Base-by-base conservation (phyloP, 2,888 invertebrate species). In the Cerastoderma edule region DNA sequence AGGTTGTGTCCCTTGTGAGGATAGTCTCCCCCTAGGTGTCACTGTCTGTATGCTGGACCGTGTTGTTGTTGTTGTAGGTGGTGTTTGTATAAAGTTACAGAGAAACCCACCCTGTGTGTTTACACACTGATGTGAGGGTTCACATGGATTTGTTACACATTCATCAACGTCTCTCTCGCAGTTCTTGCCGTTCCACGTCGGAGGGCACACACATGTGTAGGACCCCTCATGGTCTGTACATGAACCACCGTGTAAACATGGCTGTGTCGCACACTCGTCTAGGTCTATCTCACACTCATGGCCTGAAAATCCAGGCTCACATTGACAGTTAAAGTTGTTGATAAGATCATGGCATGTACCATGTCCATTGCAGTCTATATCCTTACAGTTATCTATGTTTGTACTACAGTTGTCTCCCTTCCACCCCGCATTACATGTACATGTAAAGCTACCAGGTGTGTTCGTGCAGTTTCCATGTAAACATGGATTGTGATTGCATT, bases 301-400 rank as follows among this genome's bases (percentile, higher is more conserved):
- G 22, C 82, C 84, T 53, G 56, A 19, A 50, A 67, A 79, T 63
- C 81, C 81, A 30, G 66, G 54, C 8, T 57, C 48, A 67, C 87
- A 87, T 16, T 46, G 4, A 76, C 87, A 87, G 10, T 60, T 50
- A 44, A 78, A 84, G 28, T 66, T 35, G 8, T 71, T 76, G 22
- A 75, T 53, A 22, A 46, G 67, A 48, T 85, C 75, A 5, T 64
- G 28, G 54, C 87, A 87, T 1, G 57, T 50, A 13, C 79, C 84
- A 30, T 77, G 70, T 16, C 80, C 78, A 35, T 53, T 57, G 67
- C 85, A 86, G 8, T 73, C 74, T 39, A 33, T 24, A 54, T 50
- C 67, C 5, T 39, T 28, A 5, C 76, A 72, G 50, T 73, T 70
- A 33, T 73, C 30, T n/a, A 56, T 57, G 24, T 69, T 39, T 10